Evolutionary conservation across 2,113 vertebrate genomes (phyloP).

Genomic region (Nibea coibor): DNA sequence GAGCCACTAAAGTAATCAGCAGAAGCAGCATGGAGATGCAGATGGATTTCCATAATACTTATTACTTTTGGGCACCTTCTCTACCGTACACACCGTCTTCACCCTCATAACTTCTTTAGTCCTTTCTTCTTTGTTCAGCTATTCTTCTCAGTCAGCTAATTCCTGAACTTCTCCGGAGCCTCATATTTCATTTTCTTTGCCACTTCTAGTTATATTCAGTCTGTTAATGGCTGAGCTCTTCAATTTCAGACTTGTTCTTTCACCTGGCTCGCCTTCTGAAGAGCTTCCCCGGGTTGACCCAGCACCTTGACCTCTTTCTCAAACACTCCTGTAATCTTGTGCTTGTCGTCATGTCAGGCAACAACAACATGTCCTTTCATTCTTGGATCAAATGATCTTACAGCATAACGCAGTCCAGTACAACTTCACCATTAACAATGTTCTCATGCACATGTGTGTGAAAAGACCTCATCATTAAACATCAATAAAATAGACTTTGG

Average conservation of each 20-base stretch:
- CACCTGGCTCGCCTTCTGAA: neutral
- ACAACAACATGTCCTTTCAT: neutral
- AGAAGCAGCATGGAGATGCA: neutral
- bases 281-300: neutral
- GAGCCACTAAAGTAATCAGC: neutral
- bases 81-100: neutral
- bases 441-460: too few relatives aligned
- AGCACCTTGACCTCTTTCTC: neutral
- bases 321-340: neutral
- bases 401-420: too few relatives aligned
- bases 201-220: neutral
- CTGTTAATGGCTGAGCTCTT: constrained; percentile 11
- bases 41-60: neutral
- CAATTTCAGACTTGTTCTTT: constrained; percentile 7
- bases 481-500: too few relatives aligned
- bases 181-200: neutral
- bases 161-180: neutral
- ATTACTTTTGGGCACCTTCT: neutral
- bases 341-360: neutral
- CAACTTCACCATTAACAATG: too few relatives aligned
- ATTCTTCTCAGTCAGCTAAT: neutral
- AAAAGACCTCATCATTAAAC: too few relatives aligned
- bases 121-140: neutral
- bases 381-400: neutral
- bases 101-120: neutral